These are phyloP conservation scores for Paracanthobrama guichenoti DNA, from an alignment of 2,113 vertebrate species.

Conservation along the genomic window DNA sequence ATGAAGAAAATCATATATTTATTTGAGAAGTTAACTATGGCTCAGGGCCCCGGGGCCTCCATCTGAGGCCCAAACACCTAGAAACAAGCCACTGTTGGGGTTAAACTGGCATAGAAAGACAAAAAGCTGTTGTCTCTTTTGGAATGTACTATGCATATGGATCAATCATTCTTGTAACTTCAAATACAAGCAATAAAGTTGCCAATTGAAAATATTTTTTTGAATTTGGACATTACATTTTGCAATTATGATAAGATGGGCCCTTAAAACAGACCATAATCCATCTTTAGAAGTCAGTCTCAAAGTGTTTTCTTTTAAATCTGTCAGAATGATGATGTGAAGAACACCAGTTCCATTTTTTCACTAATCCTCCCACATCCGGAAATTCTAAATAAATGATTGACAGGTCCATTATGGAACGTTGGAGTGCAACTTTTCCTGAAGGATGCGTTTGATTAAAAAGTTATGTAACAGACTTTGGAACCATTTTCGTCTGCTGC, in stretches of 20 bases:
- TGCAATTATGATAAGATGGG: background rate
- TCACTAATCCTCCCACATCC: slow-evolving; percentile 4
- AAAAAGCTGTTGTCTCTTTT: background rate
- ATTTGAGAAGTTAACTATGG: background rate
- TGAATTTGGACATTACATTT: background rate
- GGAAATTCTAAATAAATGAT: slow-evolving; percentile 2
- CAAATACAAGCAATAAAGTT: background rate
- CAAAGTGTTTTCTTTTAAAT: background rate
- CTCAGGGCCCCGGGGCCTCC: background rate
- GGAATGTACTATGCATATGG: background rate
- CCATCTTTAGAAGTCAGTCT: background rate
- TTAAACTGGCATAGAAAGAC: background rate
- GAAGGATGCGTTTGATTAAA: background rate
- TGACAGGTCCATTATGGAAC: slow-evolving; percentile 19
- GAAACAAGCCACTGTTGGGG: background rate
- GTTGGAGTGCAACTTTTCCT: background rate
- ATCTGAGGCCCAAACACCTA: background rate
- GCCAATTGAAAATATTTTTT: background rate
- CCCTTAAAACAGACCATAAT: background rate
- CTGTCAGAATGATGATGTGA: background rate
- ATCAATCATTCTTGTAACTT: background rate
- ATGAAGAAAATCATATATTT: background rate
- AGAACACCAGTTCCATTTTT: slow-evolving; percentile 1
- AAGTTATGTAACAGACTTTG: slow-evolving; percentile 26
- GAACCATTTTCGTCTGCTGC: background rate